These are phyloP conservation scores for Parazoanthus swiftii DNA, from an alignment of 92 coral and sea anemone genomes.

Conservation along the genomic window DNA sequence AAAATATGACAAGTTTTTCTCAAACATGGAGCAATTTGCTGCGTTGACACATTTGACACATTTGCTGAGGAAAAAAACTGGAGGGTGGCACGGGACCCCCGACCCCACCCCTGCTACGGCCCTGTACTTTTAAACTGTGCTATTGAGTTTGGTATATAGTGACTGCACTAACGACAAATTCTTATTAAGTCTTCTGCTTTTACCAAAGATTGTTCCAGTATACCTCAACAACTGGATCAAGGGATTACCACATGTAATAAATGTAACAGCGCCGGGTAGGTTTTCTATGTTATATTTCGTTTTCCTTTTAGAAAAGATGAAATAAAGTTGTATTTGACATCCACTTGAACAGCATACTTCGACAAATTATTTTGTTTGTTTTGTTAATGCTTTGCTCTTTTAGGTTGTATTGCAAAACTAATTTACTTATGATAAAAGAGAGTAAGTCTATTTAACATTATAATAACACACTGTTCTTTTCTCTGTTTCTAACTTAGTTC, in stretches of 20 bases:
- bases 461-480: too few species aligned
- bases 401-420: neutral
- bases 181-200: neutral
- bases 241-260: neutral
- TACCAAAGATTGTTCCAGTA: conserved; percentile 3
- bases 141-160: too few species aligned
- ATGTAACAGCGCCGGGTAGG: conserved; percentile 28
- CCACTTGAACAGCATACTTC: neutral
- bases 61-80: too few species aligned
- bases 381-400: neutral
- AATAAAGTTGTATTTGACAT: neutral
- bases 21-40: too few species aligned
- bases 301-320: neutral
- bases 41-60: too few species aligned
- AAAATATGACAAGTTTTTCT: too few species aligned
- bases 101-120: too few species aligned
- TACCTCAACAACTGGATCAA: conserved; percentile 26
- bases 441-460: too few species aligned
- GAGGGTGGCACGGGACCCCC: too few species aligned
- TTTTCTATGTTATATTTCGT: neutral
- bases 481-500: neutral
- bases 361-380: neutral
- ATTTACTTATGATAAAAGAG: neutral
- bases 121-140: too few species aligned
- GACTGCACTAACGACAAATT: neutral